Evolutionary conservation across 2,888 invertebrate species (phyloP), one percentile per base, ranked within the genome.

Genomic region (Volucella inanis): DNA sequence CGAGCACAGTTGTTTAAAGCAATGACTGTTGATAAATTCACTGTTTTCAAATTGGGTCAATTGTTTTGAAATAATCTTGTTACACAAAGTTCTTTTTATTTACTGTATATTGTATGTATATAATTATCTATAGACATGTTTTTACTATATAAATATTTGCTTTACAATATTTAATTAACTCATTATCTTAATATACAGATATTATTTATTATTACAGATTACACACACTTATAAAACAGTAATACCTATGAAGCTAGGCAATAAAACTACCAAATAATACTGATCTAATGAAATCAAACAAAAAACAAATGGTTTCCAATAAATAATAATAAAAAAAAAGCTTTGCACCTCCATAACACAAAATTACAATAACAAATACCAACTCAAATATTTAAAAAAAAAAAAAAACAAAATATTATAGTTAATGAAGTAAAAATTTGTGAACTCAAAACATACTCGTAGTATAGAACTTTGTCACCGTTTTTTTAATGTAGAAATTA

Each of bases 81-180:
- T 84, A 84, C 84, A 79, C 70, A 84, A 84, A 79, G 61, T 75
- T 59, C 65, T 65, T 47, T 84, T 79, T 79, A 78, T 83, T 82
- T 59, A 65, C 43, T 72, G 82, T 82, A 82, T 76, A 81, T 52
- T 71, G 15, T 62, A 76, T 76, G 38, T 57, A 43, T 49, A 31
- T 8, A 49, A 38, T 18, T 70, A 54, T 68, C 39, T 74, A 78
- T 84, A 84, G 62, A 57, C 70, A 79, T 75, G 50, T 55, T 57
- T 78, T 38, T 14, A 47, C 75, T 84, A 84, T 54, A 84, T 84
- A 75, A 75, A 79, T 78, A 79, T 79, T 75, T 70, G 39, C 64
- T 43, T 61, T 76, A 31, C 65, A 65, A 61, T 71, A 50, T 55
- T 76, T 76, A 65, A 57, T 47, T 76, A 71, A 59, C 65, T 76